These are phyloP conservation scores for Pelosia muscerda DNA, from an alignment of 2,888 invertebrate genomes.

Conservation along the genomic window DNA sequence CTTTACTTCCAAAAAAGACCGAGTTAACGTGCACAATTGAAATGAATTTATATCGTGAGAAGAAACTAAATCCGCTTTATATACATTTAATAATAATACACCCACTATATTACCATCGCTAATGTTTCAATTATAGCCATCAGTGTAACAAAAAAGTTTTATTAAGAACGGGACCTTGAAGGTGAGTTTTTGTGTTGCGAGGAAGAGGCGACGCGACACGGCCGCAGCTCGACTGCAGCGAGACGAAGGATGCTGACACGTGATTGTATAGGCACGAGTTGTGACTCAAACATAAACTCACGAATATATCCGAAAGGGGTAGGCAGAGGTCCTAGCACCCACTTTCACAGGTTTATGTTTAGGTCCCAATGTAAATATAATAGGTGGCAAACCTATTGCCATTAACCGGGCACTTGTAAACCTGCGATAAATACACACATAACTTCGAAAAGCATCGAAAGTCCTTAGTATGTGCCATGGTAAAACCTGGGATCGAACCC, in stretches of 20 bases:
- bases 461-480: no score
- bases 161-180: constrained; percentile 10
- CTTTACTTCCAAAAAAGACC: not conserved
- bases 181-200: constrained; percentile 18
- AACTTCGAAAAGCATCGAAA: no score
- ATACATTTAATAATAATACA: not conserved
- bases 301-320: no score
- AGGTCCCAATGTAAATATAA: no score
- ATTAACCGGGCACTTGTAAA: no score
- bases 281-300: no score
- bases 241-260: constrained; percentile 27
- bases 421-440: no score
- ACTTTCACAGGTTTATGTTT: no score
- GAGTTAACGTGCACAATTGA: not conserved
- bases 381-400: no score
- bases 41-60: not conserved
- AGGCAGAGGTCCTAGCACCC: no score
- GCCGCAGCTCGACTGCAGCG: constrained; percentile 47
- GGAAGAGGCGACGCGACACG: constrained; percentile 24
- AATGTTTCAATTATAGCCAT: constrained; percentile 12
- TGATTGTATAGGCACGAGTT: no score
- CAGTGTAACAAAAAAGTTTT: not conserved
- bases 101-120: not conserved
- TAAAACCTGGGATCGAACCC: no score
- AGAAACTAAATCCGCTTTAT: not conserved